Evolutionary conservation across 2,113 vertebrate species (phyloP), one percentile per base, ranked within the genome.

Genomic region (Chloropsis cyanopogon): DNA sequence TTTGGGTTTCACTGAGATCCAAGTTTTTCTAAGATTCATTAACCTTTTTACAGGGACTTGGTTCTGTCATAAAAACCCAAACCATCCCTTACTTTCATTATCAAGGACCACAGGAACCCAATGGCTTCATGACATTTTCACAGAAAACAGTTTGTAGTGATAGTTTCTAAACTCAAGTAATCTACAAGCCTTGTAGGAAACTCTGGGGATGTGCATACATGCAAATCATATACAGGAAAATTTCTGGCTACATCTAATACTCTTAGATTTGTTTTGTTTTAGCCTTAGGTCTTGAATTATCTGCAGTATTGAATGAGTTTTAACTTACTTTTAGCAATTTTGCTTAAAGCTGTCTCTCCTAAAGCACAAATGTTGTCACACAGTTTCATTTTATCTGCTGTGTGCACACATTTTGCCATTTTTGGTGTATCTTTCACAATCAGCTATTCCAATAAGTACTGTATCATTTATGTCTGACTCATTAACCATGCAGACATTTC

Each of bases 401-500:
- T 68, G 53, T 84, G 88, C 92, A 97, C 44, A 90, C 72, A 53
- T 90, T 96, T 92, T 86, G 79, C 79, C 77, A 35, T 57, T 95
- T 96, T 93, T 77, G 71, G 85, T 64, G 71, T 63, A 80, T 95
- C 82, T 83, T 86, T 90, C 90, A 47, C 41, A 64, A 95, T 96
- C 88, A 78, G 68, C 76, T 92, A 44, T 80, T 90, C 65, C 82
- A 88, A 71, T 78, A 90, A 94, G 80, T 78, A 91, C 47, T 39
- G 56, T 92, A 90, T 86, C 71, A n/a, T 59, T 84, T 88, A 92
- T 53, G 60, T 70, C 76, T 92, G 93, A 92, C 82, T 93, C 85
- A 93, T 94, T 95, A 94, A 75, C 82, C 56, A 88, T 93, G 85
- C 76, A 93, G 82, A 81, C 90, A 88, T 90, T 94, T 86, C 85